Conservation (phyloP, 2,113 vertebrate genomes). For the Cebus imitator region DNA sequence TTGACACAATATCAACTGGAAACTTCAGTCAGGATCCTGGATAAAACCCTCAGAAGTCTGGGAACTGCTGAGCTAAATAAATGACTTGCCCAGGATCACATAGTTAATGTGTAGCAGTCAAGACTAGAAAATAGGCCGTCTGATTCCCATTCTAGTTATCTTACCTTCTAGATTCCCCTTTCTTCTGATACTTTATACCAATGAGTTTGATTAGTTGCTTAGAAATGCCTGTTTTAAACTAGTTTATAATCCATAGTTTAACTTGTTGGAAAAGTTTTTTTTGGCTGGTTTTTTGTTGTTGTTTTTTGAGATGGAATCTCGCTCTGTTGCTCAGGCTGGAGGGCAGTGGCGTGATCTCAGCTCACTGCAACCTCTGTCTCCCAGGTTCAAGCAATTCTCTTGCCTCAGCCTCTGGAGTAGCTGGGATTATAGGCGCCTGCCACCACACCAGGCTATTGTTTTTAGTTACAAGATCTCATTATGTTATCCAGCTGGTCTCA, state of each 20-base stretch:
- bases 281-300: too few relatives aligned
- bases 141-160: slow-evolving; percentile 9
- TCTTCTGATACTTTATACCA: slow-evolving; percentile 26
- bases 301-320: too few relatives aligned
- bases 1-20: slow-evolving; percentile 42
- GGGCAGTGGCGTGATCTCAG: too few relatives aligned
- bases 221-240: slow-evolving; percentile 27
- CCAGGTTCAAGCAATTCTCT: too few relatives aligned
- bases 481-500: too few relatives aligned
- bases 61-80: slow-evolving; percentile 6
- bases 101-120: slow-evolving; percentile 7
- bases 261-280: slow-evolving; percentile 30
- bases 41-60: slow-evolving; percentile 12
- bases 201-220: slow-evolving; percentile 43
- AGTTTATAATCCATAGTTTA: not conserved
- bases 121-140: not conserved
- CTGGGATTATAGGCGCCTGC: too few relatives aligned
- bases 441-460: too few relatives aligned
- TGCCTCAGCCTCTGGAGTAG: too few relatives aligned
- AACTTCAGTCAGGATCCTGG: not conserved
- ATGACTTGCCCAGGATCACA: slow-evolving; percentile 26
- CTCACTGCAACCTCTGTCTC: too few relatives aligned
- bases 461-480: too few relatives aligned
- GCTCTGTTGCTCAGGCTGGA: too few relatives aligned
- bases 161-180: slow-evolving; percentile 19